Percentiles rank a stretch among this genome's conserved stretches.
Conservation (phyloP, 2,797 vertebrate genomes). For the Naso thynnoides region DNA sequence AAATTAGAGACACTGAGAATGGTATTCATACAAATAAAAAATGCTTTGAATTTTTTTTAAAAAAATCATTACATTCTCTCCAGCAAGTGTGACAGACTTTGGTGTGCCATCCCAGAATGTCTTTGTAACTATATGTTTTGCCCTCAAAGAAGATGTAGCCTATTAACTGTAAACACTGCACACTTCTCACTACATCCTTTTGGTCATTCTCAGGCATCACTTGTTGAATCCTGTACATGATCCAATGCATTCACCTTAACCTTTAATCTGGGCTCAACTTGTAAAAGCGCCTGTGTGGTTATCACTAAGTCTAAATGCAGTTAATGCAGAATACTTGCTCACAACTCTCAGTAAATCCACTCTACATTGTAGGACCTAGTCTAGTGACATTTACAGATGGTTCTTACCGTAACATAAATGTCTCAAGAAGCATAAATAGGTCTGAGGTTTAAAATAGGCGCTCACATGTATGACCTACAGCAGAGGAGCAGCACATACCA, state of each 20-base stretch:
- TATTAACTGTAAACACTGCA: conserved; percentile 12
- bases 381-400: conserved; percentile 24
- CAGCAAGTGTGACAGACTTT: not conserved
- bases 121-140: conserved; percentile 7
- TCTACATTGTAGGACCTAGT: not conserved
- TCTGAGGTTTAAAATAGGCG: conserved; percentile 60
- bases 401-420: conserved; percentile 27
- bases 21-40: not conserved
- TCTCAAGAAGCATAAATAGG: conserved; percentile 58
- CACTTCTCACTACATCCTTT: conserved; percentile 19
- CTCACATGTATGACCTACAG: conserved; percentile 50
- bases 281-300: not conserved
- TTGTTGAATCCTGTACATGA: not conserved
- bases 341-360: conserved; percentile 12
- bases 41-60: not conserved
- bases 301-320: conserved; percentile 23
- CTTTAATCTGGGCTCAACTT: conserved; percentile 22
- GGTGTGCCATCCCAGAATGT: not conserved
- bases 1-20: not conserved
- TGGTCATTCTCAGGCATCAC: conserved; percentile 11
- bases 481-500: conserved; percentile 36
- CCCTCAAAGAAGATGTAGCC: conserved; percentile 14
- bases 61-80: not conserved
- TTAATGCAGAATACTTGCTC: conserved; percentile 21
- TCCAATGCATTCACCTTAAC: conserved; percentile 22